A percentile compares a stretch with the other conserved stretches of the same genome.
Evolutionary conservation across 2,888 invertebrate species (phyloP).

Genomic region (Cistogaster globosa): DNA sequence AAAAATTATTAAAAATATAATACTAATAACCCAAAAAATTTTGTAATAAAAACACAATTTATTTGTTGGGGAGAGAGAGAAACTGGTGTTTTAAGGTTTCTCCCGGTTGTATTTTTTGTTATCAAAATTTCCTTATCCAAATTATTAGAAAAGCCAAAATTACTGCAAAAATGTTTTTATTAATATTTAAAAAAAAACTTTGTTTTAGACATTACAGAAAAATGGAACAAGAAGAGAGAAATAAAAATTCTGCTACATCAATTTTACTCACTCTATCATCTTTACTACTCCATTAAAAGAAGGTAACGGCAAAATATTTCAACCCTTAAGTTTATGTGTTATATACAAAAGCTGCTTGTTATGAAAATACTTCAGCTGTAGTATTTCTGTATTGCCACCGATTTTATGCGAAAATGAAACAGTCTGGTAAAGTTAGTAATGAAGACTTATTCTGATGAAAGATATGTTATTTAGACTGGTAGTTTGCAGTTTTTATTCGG

Average conservation of each 20-base stretch:
- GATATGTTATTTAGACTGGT: too few relatives aligned
- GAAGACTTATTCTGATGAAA: not conserved
- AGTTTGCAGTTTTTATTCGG: too few relatives aligned
- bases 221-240: too few relatives aligned
- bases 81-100: constrained; percentile 19
- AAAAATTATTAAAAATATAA: constrained; percentile 41
- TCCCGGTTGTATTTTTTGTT: too few relatives aligned
- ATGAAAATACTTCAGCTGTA: not conserved
- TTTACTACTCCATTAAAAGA: not conserved
- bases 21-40: not conserved
- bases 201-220: too few relatives aligned
- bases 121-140: too few relatives aligned
- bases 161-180: too few relatives aligned
- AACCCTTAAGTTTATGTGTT: constrained; percentile 5
- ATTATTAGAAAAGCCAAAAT: not conserved
- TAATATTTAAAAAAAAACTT: too few relatives aligned
- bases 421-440: not conserved
- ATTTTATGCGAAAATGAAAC: not conserved
- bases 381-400: constrained; percentile 23
- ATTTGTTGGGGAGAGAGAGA: not conserved
- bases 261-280: constrained; percentile 8
- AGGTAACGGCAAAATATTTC: constrained; percentile 5
- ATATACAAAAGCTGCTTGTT: constrained; percentile 47
- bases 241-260: too few relatives aligned
- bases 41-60: constrained; percentile 14